Conservation (phyloP, 2,113 vertebrate species). For the Siniperca knerii region DNA sequence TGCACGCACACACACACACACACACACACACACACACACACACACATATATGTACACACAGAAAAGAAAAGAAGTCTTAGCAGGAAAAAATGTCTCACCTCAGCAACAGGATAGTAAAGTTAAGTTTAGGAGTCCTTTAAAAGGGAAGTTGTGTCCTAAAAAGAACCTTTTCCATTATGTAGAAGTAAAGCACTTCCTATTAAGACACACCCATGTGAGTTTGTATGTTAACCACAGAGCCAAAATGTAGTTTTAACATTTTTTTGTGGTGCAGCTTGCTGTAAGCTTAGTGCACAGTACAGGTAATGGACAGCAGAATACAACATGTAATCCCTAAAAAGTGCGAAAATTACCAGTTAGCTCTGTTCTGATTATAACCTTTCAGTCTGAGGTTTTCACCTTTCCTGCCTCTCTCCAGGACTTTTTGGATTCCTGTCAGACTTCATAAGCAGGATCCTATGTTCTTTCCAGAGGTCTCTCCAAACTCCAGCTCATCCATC, state of each 20-base stretch:
- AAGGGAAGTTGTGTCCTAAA: slow-evolving; percentile 48
- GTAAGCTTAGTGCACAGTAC: background rate
- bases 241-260: slow-evolving; percentile 11
- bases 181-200: slow-evolving; percentile 40
- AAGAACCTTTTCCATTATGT: slow-evolving; percentile 29
- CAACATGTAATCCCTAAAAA: slow-evolving; percentile 18
- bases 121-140: slow-evolving; percentile 55
- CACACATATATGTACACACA: slow-evolving; percentile 31
- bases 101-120: slow-evolving; percentile 59
- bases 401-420: slow-evolving; percentile 57
- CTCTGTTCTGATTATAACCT: slow-evolving; percentile 47
- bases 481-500: slow-evolving; percentile 81
- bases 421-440: slow-evolving; percentile 60
- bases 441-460: slow-evolving; percentile 62
- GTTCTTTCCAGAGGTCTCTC: slow-evolving; percentile 73
- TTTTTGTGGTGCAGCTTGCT: slow-evolving; percentile 4
- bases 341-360: slow-evolving; percentile 44
- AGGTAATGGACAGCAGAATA: background rate
- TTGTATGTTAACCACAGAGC: slow-evolving; percentile 1
- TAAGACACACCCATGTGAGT: slow-evolving; percentile 12
- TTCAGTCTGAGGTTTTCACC: slow-evolving; percentile 56
- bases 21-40: slow-evolving; percentile 20
- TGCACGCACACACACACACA: slow-evolving; percentile 30
- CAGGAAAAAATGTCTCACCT: slow-evolving; percentile 57
- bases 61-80: slow-evolving; percentile 1